Evolutionary conservation across 2,113 vertebrate species (phyloP).

Genomic region (Nannobrachium achirus): DNA sequence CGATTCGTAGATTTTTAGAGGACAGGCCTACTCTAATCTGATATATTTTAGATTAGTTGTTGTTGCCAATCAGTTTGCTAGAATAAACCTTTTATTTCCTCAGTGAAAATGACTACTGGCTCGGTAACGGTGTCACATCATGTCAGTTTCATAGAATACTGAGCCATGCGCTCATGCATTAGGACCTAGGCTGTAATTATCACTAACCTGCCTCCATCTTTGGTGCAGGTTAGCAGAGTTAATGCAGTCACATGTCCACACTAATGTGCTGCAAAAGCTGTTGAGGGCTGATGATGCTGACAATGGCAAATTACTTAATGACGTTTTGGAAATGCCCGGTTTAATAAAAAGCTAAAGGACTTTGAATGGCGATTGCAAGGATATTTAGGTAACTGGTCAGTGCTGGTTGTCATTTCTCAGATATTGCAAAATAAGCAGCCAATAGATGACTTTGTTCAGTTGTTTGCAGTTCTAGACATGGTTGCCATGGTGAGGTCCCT

Average conservation of each 20-base stretch:
- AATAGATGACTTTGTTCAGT: too few species aligned
- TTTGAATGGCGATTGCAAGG: too few species aligned
- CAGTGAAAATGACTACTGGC: constrained; percentile 43
- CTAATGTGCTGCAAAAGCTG: constrained; percentile 44
- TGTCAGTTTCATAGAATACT: constrained; percentile 42
- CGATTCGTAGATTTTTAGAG: too few species aligned
- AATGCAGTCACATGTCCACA: constrained; percentile 63
- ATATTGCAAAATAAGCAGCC: too few species aligned
- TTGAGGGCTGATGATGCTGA: constrained; percentile 39
- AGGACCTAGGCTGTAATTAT: constrained; percentile 35
- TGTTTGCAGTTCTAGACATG: too few species aligned
- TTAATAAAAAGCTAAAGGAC: constrained; percentile 19
- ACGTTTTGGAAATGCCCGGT: constrained; percentile 60
- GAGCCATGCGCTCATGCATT: constrained; percentile 37
- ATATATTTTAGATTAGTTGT: too few species aligned
- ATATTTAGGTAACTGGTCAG: too few species aligned
- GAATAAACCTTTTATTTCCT: constrained; percentile 18
- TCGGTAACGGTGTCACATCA: constrained; percentile 47
- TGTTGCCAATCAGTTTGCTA: background rate
- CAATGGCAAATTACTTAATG: constrained; percentile 52
- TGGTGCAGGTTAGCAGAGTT: constrained; percentile 37
- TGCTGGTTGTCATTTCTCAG: too few species aligned
- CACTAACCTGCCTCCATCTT: constrained; percentile 24
- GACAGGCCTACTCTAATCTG: too few species aligned
- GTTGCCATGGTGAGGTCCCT: too few species aligned